Base-by-base conservation (phyloP, 2,888 invertebrate genomes). In the Saturnia japonica region DNA sequence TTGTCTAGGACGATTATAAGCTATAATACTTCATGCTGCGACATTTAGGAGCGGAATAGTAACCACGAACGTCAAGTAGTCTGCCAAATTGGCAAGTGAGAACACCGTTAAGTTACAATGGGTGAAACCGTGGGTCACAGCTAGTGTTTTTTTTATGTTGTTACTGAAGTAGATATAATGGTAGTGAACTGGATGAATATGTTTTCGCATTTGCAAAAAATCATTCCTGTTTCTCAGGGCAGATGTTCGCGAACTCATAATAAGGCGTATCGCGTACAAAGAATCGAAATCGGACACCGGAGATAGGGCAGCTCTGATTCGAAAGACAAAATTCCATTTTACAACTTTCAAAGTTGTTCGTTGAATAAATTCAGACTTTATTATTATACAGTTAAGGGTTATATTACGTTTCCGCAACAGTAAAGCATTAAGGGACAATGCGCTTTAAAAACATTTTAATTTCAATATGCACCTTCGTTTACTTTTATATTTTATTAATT, bases 191-290 rank as follows among this genome's bases (percentile, higher is more conserved):
- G 57, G 19, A 51, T 51, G 47, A 51, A 51, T 25, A 47, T 11
- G 9, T 64, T 40, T 64, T 40, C 8, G 19, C 64, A 9, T 8
- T 40, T 64, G 64, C 87, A 87, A 89, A 87, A 60, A 57, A 60
- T 6, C 47, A 60, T 28, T 88, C 85, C 80, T 79, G 82, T 81
- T 84, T 85, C 85, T 81, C 82, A 80, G 89, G 88, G 89, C 94
- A 94, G 93, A 93, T 94, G 91, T 92, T 91, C 89, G 86, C 90
- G 84, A 82, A 85, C 88, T 90, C 86, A 94, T 94, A 93, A 94
- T 94, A 93, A 94, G 94, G 88, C 89, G 85, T 92, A 93, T 94
- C 94, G 93, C 84, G 88, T 84, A 93, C 92, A 94, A 94, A 91
- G 91, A 88, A 88, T 89, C 88, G 94, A 90, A 91, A 94, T 93